Conservation (phyloP, 2,113 vertebrate species). For the Channa argus region DNA sequence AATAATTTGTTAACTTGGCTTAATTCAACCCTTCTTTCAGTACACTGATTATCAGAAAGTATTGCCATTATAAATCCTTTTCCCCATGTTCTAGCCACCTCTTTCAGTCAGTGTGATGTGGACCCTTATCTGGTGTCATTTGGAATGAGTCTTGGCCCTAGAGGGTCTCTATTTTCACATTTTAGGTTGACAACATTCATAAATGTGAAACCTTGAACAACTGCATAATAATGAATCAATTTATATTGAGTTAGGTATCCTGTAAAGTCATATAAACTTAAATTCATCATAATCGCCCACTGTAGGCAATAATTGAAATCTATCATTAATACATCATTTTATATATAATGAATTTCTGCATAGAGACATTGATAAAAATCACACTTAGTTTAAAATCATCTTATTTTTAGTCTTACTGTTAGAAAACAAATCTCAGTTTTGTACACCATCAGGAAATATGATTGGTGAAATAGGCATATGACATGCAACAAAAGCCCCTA, state of each 20-base stretch:
- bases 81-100: too few species aligned
- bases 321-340: too few species aligned
- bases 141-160: constrained; percentile 11
- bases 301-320: too few species aligned
- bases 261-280: too few species aligned
- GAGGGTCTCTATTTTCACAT: constrained; percentile 13
- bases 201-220: constrained; percentile 6
- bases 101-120: not conserved
- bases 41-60: not conserved
- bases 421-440: too few species aligned
- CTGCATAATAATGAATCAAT: not conserved
- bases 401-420: too few species aligned
- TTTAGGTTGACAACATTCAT: constrained; percentile 14
- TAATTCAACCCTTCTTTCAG: not conserved
- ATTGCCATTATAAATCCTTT: constrained; percentile 1
- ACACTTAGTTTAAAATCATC: too few species aligned
- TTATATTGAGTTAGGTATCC: too few species aligned
- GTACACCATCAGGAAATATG: not conserved
- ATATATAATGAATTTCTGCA: too few species aligned
- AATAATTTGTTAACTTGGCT: too few species aligned
- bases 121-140: constrained; percentile 9
- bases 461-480: not conserved
- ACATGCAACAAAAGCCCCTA: not conserved
- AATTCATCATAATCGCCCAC: too few species aligned
- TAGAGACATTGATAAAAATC: too few species aligned